Evolutionary conservation across 2,113 vertebrate species (phyloP).

Genomic region (Athene cunicularia): DNA sequence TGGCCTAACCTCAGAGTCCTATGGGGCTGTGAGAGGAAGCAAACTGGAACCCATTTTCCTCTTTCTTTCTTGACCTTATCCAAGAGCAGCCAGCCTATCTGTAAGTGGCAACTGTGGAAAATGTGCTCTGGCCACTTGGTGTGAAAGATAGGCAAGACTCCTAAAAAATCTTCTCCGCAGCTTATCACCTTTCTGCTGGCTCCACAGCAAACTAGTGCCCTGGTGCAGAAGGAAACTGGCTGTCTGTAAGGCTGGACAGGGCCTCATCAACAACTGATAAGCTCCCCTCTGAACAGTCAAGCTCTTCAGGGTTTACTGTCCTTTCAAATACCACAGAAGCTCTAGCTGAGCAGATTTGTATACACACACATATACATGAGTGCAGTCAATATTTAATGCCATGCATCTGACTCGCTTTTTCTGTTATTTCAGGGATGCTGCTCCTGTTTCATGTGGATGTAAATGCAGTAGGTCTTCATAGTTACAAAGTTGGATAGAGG

Average conservation of each 20-base stretch:
- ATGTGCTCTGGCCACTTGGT: slow-evolving; percentile 82
- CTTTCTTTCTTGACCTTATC: slow-evolving; percentile 73
- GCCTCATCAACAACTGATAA: slow-evolving; percentile 89
- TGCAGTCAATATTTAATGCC: background rate
- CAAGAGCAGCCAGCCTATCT: slow-evolving; percentile 75
- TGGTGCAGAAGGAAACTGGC: slow-evolving; percentile 79
- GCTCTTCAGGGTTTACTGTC: slow-evolving; percentile 67
- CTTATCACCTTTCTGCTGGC: slow-evolving; percentile 88
- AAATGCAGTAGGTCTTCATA: background rate
- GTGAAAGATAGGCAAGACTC: slow-evolving; percentile 85
- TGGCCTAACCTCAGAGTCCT: slow-evolving; percentile 36
- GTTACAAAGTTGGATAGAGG: background rate
- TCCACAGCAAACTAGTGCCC: slow-evolving; percentile 77
- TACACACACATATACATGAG: background rate
- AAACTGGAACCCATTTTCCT: slow-evolving; percentile 72
- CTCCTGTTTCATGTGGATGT: background rate
- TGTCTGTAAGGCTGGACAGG: slow-evolving; percentile 83
- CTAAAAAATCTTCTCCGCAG: slow-evolving; percentile 77
- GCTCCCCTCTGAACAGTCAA: slow-evolving; percentile 74
- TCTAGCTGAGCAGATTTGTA: background rate
- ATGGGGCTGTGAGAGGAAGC: slow-evolving; percentile 71
- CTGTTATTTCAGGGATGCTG: background rate
- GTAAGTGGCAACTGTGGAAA: slow-evolving; percentile 80
- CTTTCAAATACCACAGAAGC: slow-evolving; percentile 72
- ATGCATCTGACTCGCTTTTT: fast-evolving